Evolutionary conservation across 2,113 vertebrate genomes (phyloP), one percentile per base, ranked within the genome.

Genomic region (Carlito syrichta): DNA sequence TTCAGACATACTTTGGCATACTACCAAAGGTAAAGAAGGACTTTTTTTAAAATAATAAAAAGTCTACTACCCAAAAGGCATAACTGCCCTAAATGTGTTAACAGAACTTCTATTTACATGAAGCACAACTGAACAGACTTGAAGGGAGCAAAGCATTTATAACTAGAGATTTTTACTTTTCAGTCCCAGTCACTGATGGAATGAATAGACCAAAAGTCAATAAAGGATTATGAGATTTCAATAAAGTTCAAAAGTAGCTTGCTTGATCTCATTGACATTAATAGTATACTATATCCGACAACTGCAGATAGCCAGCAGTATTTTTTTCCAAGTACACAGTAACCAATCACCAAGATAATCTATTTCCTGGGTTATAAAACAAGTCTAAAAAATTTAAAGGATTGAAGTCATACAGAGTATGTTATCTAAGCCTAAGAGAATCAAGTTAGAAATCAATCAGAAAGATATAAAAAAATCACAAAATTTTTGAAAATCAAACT

Each of bases 221-320:
- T 62, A 19, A 52, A 27, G 52, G 38, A 10, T 0, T 0, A 7
- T 76, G 25, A 63, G 38, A 32, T 1, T n/a, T 14, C 7, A 40
- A 87, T 43, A 50, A 52, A 17, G 17, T 7, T 6, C 16, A 27
- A 5, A 40, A 11, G 71, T 11, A 9, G 0, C 20, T 50, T 50
- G 54, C 32, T 10, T 20, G 52, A 11, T 56, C 56, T 56, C 32
- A 0, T 27, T 27, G 27, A 71, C 23, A 19, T 22, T 27, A 54
- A 23, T 23, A 40, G 58, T 66, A 6, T 16, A 14, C 35, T 50
- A 30, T 8, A 3, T 22, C 32, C 10, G 8, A 2, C 45, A 38
- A 6, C 7, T 0, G 12, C 63, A 35, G 54, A 12, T 17, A 27
- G 0, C 14, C 35, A 38, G 6, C 30, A 8, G 0, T 9, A 0